Evolutionary conservation across 2,888 invertebrate species (phyloP).

Genomic region (Byasa hedistus): DNA sequence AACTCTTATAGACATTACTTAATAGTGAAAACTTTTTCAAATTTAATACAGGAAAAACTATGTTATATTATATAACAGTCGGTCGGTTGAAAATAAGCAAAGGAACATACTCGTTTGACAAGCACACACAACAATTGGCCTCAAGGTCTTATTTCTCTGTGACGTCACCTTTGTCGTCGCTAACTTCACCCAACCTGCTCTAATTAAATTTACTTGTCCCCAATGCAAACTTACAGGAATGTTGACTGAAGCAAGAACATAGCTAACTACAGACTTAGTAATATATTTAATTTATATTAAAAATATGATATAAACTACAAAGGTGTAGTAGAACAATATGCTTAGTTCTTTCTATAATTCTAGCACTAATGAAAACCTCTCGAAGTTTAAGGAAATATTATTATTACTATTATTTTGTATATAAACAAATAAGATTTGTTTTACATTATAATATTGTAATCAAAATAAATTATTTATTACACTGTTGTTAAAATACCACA

Average conservation of each 20-base stretch:
- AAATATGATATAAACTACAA: neutral
- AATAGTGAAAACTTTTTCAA: neutral
- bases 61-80: too few species aligned
- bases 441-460: too few species aligned
- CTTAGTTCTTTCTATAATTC: too few species aligned
- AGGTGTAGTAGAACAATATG: neutral
- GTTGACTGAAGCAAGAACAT: slow-evolving; percentile 4
- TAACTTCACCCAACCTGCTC: slow-evolving; percentile 1
- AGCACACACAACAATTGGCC: neutral
- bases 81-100: neutral
- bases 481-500: neutral
- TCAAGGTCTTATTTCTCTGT: slow-evolving; percentile 7
- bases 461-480: neutral
- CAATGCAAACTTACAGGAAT: slow-evolving; percentile 6
- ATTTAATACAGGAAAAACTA: neutral
- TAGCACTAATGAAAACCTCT: too few species aligned
- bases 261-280: neutral
- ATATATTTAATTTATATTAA: neutral
- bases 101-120: neutral
- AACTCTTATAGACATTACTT: neutral
- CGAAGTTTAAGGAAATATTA: too few species aligned
- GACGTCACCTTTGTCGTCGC: slow-evolving; percentile 7
- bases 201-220: slow-evolving; percentile 15
- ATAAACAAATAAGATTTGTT: too few species aligned
- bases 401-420: too few species aligned